Evolutionary conservation across 1,140 invertebrate species (phyloP).

Genomic region (Piezodorus guildinii): DNA sequence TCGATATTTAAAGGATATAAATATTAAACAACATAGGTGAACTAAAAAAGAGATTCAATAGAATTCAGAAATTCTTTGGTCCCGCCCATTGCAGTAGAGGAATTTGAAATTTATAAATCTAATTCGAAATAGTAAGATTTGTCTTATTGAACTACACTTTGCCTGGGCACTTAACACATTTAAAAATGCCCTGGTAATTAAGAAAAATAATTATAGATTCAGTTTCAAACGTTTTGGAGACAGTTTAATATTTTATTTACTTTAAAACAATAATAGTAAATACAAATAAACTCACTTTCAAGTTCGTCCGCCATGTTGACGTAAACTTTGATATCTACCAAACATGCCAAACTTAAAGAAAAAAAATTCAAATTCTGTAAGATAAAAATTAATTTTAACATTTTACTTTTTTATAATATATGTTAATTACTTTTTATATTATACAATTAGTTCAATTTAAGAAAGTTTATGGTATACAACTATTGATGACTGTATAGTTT

Average conservation of each 20-base stretch:
- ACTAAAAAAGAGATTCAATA: background rate
- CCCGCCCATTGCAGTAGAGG: constrained; percentile 16
- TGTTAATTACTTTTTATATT: no score
- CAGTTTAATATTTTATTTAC: background rate
- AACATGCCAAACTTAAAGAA: background rate
- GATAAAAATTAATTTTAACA: background rate
- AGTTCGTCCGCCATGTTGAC: constrained; percentile 31
- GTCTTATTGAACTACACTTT: background rate
- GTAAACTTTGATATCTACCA: constrained; percentile 9
- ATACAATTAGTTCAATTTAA: no score
- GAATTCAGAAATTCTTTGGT: constrained; percentile 19
- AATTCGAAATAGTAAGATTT: constrained; percentile 14
- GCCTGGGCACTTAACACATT: background rate
- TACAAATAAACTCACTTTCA: constrained; percentile 29
- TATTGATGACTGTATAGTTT: no score
- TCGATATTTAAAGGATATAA: background rate
- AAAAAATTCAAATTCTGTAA: background rate
- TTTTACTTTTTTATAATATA: no score
- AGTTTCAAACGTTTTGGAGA: background rate
- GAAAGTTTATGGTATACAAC: no score
- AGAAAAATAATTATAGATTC: constrained; percentile 17
- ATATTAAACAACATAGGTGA: background rate
- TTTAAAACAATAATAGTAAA: constrained; percentile 10
- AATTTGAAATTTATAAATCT: constrained; percentile 18
- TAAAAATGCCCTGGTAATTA: constrained; percentile 1